Base-by-base conservation (phyloP, 1,140 invertebrate species). In the Melitaea cinxia region DNA sequence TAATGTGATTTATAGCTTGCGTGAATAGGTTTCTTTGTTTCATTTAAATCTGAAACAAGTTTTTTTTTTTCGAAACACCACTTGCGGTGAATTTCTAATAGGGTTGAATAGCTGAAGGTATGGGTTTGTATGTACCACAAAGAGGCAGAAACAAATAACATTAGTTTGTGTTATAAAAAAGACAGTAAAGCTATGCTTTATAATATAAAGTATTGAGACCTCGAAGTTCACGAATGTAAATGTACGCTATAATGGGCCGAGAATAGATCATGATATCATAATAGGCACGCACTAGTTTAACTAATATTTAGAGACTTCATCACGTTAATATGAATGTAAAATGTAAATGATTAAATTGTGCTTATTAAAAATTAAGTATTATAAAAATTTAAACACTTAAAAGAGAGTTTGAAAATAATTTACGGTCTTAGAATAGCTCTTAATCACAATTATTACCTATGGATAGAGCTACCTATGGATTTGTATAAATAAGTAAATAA, bases 221-320 rank as follows among this genome's bases (percentile, higher is more conserved):
- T 82, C 75, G 77, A 74, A 57, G 67, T 75, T 72, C 47, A 68
- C 74, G 65, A 66, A 78, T 78, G 72, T 75, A 70, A 79, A 77
- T 80, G 70, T 70, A 72, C 73, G 73, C 64, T 69, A 74, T 73
- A 75, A 78, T 72, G 53, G 69, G 72, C 76, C 66, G 61, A 70
- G 65, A 85, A 86, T 88, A 84, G 81, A 82, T 72, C 60, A 77
- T 88, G 85, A 87, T 80, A 82, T 88, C 81, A 88, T 83, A 78
- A 73, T 72, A 78, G 68, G 39, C 62, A 63, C 54, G 12, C 7
- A 33, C 55, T 60, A 58, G 55, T 64, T 62, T 59, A 57, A 61
- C 57, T 63, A 55, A 60, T 26, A 42, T 66, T 54, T 59, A 49
- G 37, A 64, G 26, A 64, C 55, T 57, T 45, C 35, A 64, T 42